Percentiles rank a stretch among this genome's conserved stretches.
Evolutionary conservation across 2,888 invertebrate genomes (phyloP).

Genomic region (Lepeophtheirus nordmannii): DNA sequence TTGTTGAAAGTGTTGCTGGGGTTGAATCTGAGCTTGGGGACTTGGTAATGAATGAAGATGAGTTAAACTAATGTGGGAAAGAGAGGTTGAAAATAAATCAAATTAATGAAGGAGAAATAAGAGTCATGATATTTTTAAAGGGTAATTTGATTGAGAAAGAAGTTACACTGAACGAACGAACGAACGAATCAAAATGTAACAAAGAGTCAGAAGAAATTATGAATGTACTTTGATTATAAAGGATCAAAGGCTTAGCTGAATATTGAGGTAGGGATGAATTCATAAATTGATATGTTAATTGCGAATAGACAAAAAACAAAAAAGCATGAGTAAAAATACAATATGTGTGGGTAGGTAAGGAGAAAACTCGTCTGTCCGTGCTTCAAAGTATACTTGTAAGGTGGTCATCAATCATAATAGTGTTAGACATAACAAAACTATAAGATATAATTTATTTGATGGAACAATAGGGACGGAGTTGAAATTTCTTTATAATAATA

Average conservation of each 20-base stretch:
- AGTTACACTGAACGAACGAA: too few species aligned
- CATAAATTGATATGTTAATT: background rate
- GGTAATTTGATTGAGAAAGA: too few species aligned
- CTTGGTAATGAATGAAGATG: background rate
- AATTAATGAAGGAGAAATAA: background rate
- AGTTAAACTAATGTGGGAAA: background rate
- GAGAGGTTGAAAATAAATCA: background rate
- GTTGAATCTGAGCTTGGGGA: background rate
- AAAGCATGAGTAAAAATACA: background rate
- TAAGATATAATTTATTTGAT: background rate
- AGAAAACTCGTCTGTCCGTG: slow-evolving; percentile 4
- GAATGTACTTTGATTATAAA: too few species aligned
- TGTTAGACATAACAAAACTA: background rate
- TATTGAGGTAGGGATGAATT: too few species aligned
- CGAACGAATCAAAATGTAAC: too few species aligned
- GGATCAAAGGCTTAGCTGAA: too few species aligned
- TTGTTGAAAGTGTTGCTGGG: background rate
- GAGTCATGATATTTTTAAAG: background rate
- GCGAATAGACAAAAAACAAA: background rate
- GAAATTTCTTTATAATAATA: background rate
- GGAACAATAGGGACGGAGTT: background rate
- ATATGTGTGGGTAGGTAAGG: too few species aligned
- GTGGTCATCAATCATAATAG: background rate
- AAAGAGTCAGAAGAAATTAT: too few species aligned
- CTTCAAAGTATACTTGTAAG: background rate